A percentile compares a stretch with the other conserved stretches of the same genome.
phyloP scores from a whole-genome alignment of 2,113 vertebrate genomes.

The Paraplagusia blochii region DNA sequence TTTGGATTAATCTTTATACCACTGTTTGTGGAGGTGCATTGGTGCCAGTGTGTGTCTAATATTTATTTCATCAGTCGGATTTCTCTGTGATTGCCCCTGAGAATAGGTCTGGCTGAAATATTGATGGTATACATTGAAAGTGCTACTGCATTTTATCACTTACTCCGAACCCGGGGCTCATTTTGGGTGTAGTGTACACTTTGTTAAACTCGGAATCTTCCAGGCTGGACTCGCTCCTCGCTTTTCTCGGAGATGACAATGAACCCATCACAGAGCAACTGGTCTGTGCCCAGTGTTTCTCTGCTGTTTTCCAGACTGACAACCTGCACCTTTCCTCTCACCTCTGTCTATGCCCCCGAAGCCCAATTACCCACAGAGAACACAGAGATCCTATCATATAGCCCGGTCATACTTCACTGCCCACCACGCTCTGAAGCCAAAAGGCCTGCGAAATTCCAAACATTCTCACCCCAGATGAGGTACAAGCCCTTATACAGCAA shows the following conservation, averaged over 20 bases:
- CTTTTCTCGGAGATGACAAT: constrained; percentile 16
- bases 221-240: not conserved
- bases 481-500: constrained; percentile 1
- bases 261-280: constrained; percentile 30
- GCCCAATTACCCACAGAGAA: constrained; percentile 69
- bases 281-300: constrained; percentile 24
- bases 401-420: constrained; percentile 52
- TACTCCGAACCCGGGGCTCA: constrained; percentile 1
- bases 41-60: constrained; percentile 12
- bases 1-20: constrained; percentile 60
- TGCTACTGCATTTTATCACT: constrained; percentile 6
- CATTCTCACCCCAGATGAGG: constrained; percentile 44
- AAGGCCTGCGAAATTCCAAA: constrained; percentile 44
- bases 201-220: constrained; percentile 8
- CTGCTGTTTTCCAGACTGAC: constrained; percentile 32
- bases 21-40: constrained; percentile 17
- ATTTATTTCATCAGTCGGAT: constrained; percentile 33
- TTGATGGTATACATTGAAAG: constrained; percentile 24
- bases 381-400: constrained; percentile 64
- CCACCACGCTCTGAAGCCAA: constrained; percentile 32
- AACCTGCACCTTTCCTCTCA: constrained; percentile 33
- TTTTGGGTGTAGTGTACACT: constrained; percentile 3
- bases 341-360: constrained; percentile 49
- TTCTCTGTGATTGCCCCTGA: constrained; percentile 35
- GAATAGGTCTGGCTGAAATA: constrained; percentile 40